Percentiles rank a stretch among this genome's conserved stretches.
Conservation (phyloP, 2,113 vertebrate genomes). For the Empidonax alnorum region DNA sequence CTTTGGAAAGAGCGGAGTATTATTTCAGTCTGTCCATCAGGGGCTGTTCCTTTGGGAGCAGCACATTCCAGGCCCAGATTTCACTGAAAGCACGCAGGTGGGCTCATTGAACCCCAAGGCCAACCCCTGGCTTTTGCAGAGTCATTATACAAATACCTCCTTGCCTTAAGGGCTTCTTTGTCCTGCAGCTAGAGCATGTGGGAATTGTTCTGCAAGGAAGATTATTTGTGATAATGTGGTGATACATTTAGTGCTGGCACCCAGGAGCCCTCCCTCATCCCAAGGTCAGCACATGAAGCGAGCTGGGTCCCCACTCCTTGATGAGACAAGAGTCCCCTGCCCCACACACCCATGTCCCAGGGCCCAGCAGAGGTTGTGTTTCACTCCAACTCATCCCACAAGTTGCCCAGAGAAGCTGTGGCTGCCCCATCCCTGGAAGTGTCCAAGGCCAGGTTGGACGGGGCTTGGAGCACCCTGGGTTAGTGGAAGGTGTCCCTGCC, state of each 20-base stretch:
- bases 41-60: background rate
- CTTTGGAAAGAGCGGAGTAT: background rate
- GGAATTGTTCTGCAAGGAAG: background rate
- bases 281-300: fast-evolving
- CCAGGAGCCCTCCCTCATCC: background rate
- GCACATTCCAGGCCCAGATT: background rate
- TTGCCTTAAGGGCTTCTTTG: background rate
- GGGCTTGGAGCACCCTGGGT: background rate
- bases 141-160: background rate
- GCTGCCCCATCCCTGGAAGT: background rate
- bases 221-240: background rate
- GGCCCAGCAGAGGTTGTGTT: background rate
- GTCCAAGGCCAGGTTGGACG: fast-evolving
- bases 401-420: background rate
- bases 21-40: background rate
- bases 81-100: fast-evolving
- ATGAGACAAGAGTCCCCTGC: background rate
- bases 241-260: background rate
- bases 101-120: background rate
- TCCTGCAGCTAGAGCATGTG: background rate
- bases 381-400: background rate
- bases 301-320: background rate
- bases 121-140: background rate
- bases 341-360: fast-evolving
- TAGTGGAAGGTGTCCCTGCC: background rate